phyloP scores from a whole-genome alignment of 2,113 vertebrate species.

The Steatornis caripensis region DNA sequence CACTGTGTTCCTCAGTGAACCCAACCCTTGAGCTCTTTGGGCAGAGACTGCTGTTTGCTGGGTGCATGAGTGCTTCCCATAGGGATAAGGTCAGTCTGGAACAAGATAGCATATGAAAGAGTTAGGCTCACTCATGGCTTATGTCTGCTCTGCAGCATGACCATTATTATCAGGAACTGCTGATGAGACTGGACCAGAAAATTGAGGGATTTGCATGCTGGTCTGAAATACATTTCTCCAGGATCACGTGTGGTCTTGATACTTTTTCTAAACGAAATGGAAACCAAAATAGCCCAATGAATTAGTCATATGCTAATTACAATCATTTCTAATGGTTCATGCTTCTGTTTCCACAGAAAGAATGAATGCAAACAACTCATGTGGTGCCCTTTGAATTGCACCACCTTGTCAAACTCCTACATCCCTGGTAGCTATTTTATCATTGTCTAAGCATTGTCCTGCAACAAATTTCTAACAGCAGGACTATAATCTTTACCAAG shows the following conservation, averaged over 20 bases:
- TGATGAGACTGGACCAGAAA: neutral
- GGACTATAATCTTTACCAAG: neutral
- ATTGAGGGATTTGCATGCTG: neutral
- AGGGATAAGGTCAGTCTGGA: neutral
- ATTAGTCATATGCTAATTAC: neutral
- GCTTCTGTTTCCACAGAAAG: neutral
- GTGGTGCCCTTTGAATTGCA: neutral
- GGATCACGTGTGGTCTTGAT: neutral
- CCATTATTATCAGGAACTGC: neutral
- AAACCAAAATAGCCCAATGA: neutral
- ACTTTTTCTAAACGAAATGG: neutral
- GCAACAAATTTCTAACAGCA: neutral
- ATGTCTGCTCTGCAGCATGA: neutral
- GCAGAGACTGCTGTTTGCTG: neutral
- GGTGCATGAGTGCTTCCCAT: neutral
- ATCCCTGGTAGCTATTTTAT: neutral
- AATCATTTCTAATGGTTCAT: neutral
- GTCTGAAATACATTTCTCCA: neutral
- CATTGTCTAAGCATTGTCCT: neutral
- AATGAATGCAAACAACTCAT: neutral
- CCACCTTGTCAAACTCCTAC: rapidly evolving
- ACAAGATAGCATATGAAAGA: neutral
- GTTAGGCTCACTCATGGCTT: neutral
- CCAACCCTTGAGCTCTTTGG: neutral
- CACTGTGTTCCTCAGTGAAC: neutral